These are phyloP conservation scores for Patella caerulea DNA, from an alignment of 2,888 invertebrate species.

Conservation along the genomic window DNA sequence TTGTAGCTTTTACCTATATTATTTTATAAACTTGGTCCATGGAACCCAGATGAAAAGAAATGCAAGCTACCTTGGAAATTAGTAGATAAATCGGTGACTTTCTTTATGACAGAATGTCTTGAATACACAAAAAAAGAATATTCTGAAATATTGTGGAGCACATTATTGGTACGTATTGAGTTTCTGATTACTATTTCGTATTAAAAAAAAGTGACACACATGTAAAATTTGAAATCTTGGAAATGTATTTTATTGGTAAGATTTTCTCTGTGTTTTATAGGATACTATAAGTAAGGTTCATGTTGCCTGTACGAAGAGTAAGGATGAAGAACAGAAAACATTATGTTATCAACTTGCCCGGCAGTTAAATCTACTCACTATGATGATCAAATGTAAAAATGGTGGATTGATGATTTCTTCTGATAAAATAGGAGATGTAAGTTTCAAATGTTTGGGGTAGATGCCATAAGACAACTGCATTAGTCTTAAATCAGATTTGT, in stretches of 20 bases:
- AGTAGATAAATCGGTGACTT: slow-evolving; percentile 79
- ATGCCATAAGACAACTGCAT: too few species aligned
- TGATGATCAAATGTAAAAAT: background rate
- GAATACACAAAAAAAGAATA: slow-evolving; percentile 75
- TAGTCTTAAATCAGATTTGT: too few species aligned
- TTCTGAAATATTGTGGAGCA: slow-evolving; percentile 77
- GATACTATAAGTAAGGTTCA: slow-evolving; percentile 15
- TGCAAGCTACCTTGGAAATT: slow-evolving; percentile 75
- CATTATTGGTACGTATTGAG: slow-evolving; percentile 70
- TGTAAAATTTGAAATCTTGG: too few species aligned
- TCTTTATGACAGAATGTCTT: slow-evolving; percentile 79
- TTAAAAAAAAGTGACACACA: too few species aligned
- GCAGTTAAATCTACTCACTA: background rate
- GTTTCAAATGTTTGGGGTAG: too few species aligned
- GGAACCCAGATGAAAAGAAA: slow-evolving; percentile 62
- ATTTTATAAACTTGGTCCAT: slow-evolving; percentile 74
- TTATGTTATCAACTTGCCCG: background rate
- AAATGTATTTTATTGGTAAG: too few species aligned
- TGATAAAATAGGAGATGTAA: too few species aligned
- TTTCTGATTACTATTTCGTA: too few species aligned
- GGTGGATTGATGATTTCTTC: slow-evolving; percentile 2
- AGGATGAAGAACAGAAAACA: slow-evolving; percentile 8
- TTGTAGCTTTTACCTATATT: slow-evolving; percentile 78
- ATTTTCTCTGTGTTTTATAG: too few species aligned
- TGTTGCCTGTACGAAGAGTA: slow-evolving; percentile 17